Percentiles rank a stretch among this genome's conserved stretches.
These are phyloP conservation scores for Atrichornis clamosus DNA, from an alignment of 2,113 vertebrate genomes.

Conservation along the genomic window DNA sequence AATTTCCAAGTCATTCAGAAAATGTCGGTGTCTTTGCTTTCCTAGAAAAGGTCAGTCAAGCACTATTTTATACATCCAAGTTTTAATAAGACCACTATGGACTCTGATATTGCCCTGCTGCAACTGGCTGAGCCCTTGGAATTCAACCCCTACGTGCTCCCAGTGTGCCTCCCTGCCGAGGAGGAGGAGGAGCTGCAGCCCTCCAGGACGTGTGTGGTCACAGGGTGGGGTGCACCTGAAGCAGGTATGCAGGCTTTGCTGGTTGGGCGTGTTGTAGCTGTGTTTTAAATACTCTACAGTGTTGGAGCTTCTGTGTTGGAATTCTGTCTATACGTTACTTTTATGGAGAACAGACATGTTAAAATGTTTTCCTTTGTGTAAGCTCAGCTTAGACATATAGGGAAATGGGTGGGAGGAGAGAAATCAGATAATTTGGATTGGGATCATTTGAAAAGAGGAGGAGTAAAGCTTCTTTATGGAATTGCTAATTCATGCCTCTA, in stretches of 20 bases:
- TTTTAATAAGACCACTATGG: constrained; percentile 25
- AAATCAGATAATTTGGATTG: background rate
- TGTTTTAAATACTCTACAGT: background rate
- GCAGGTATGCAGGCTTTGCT: background rate
- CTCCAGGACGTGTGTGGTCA: background rate
- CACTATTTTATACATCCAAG: constrained; percentile 21
- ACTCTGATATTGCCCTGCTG: constrained; percentile 46
- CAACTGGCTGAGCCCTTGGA: background rate
- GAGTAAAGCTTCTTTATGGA: background rate
- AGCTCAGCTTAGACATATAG: background rate
- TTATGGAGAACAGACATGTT: rapidly evolving
- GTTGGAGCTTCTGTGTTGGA: background rate
- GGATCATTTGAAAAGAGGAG: background rate
- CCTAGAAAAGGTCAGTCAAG: constrained; percentile 50
- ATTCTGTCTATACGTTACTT: background rate
- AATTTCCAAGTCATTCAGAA: background rate
- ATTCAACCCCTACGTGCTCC: constrained; percentile 3
- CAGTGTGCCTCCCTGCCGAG: constrained; percentile 29
- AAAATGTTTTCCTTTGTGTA: background rate
- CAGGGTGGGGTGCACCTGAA: constrained; percentile 28
- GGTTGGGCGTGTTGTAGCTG: background rate
- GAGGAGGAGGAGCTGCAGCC: background rate
- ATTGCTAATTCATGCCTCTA: background rate
- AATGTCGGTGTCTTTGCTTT: background rate
- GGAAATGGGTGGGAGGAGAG: background rate